These are phyloP conservation scores for Myotis daubentonii DNA, from an alignment of 2,797 vertebrate genomes.

Conservation along the genomic window DNA sequence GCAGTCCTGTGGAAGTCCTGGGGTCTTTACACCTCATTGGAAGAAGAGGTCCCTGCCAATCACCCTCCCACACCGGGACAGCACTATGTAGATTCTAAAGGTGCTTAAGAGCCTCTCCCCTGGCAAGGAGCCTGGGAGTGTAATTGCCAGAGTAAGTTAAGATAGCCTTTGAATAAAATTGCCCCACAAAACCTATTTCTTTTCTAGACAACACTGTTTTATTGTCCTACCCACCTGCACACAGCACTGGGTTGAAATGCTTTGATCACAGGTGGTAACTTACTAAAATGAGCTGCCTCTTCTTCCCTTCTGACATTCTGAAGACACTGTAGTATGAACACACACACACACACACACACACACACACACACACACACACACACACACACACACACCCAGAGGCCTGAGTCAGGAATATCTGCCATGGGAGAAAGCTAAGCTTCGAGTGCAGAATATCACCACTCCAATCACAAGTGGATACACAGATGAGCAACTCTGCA, in stretches of 20 bases:
- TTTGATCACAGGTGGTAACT: not conserved
- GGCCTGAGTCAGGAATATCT: not conserved
- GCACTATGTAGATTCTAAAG: not conserved
- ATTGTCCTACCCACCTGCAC: not conserved
- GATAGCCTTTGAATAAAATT: not conserved
- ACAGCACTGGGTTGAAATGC: not conserved
- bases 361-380: not conserved
- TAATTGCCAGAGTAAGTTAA: not conserved
- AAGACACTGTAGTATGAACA: not conserved
- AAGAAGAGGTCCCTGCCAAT: not conserved
- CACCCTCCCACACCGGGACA: not conserved
- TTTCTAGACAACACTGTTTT: not conserved
- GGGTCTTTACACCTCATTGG: not conserved
- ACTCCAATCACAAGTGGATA: not conserved
- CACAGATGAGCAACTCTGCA: not conserved
- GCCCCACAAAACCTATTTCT: not conserved
- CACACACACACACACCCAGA: not conserved
- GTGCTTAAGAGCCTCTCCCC: not conserved
- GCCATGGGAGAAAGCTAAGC: not conserved
- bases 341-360: not conserved
- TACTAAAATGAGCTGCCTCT: constrained; percentile 11
- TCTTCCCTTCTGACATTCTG: not conserved
- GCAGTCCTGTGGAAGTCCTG: not conserved
- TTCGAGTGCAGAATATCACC: not conserved
- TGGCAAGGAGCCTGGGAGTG: not conserved